A percentile compares a stretch with the other conserved stretches of the same genome.
phyloP scores from a whole-genome alignment of 2,797 vertebrate genomes.

The Scyliorhinus canicula region DNA sequence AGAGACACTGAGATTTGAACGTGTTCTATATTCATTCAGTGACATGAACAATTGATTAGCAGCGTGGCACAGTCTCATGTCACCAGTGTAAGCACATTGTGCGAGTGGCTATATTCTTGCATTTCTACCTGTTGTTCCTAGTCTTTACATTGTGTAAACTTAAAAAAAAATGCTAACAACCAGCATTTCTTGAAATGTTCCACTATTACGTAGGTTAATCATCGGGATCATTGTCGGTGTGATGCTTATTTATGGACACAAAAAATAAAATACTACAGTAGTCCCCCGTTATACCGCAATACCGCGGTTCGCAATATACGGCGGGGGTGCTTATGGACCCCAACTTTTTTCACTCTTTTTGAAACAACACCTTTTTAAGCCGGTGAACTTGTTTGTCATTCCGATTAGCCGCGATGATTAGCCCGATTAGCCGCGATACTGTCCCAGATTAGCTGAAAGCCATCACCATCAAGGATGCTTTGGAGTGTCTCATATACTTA shows the following conservation, averaged over 20 bases:
- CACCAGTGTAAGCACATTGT: not conserved
- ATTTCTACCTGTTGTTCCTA: not conserved
- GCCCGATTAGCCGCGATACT: no score
- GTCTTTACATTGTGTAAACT: not conserved
- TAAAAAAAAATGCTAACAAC: not conserved
- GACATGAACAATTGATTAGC: not conserved
- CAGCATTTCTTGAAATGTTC: not conserved
- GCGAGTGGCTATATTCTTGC: not conserved
- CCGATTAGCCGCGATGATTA: no score
- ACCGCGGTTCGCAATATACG: no score
- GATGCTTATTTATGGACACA: not conserved
- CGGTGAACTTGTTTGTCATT: no score
- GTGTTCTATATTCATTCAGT: not conserved
- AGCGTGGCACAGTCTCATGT: not conserved
- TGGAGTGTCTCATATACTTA: not conserved
- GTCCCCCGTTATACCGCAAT: no score
- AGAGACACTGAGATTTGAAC: not conserved
- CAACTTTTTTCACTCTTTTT: no score
- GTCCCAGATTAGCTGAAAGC: no score
- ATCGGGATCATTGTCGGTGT: not conserved
- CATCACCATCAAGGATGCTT: no score
- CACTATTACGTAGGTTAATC: not conserved
- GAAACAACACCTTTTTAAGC: no score
- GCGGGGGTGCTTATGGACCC: no score
- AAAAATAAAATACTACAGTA: no score